Base-by-base conservation (phyloP, 2,888 invertebrate genomes). In the Drosophila hamatofila region DNA sequence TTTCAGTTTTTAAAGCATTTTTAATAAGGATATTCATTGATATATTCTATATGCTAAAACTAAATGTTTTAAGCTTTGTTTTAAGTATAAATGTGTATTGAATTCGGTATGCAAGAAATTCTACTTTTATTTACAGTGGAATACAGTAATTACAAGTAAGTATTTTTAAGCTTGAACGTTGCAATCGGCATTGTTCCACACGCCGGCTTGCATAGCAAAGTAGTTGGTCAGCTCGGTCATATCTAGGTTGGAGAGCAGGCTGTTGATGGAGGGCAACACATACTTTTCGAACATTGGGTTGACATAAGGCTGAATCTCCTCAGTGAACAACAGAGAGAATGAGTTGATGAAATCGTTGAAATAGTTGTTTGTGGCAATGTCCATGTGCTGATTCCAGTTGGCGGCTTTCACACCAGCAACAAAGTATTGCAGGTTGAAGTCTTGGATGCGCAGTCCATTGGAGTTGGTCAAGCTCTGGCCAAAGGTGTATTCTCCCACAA, bases 341-440 rank as follows among this genome's bases (percentile, higher is more conserved):
- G 83, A 78, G n/a, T 57, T 63, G 9, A 69, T 44, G 11, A 74
- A 77, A 2, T 74, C 46, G 33, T 92, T 91, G 16, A 69, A 21
- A 44, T 80, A 88, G 44, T 88, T 87, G 57, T 91, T 91, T 3
- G 75, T 30, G 2, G 89, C 77, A 18, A 83, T 77, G 55, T 89
- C 80, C 85, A 81, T 81, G 16, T 78, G 42, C 3, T 71, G 51
- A 39, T 91, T 75, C 79, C 90, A 82, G 62, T 80, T 82, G 21
- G 69, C 67, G 9, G 55, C 56, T n/a, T 72, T 25, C 4, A 86
- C 63, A 52, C 77, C 76, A 3, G 70, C 88, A 14, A 91, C 12
- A 21, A 71, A 82, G 30, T 84, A 73, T 3, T 80, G 46, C 23
- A 81, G 68, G 5, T 84, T 60, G 21, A 85, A 71, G 58, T 90